Evolutionary conservation across 2,797 vertebrate genomes (phyloP).

Genomic region (Amblyraja radiata): DNA sequence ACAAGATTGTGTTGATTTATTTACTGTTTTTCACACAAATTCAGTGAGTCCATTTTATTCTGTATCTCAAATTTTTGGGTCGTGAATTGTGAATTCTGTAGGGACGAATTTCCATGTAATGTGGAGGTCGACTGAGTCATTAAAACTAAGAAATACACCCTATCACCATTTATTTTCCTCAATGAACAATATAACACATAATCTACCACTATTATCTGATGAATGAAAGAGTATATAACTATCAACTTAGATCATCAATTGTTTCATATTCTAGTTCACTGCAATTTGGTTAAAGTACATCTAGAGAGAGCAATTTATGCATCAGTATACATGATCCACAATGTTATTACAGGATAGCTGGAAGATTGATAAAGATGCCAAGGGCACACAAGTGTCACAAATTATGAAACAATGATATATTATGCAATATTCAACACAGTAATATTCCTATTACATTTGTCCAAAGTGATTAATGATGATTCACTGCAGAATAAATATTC

Average conservation of each 20-base stretch:
- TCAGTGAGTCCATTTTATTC: neutral
- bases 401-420: slow-evolving; percentile 37
- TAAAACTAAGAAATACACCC: neutral
- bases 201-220: too few relatives aligned
- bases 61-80: neutral
- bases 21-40: too few relatives aligned
- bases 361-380: slow-evolving; percentile 34
- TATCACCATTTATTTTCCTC: neutral
- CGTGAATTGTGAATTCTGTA: too few relatives aligned
- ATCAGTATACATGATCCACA: neutral
- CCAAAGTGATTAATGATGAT: slow-evolving; percentile 34
- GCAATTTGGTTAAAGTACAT: slow-evolving; percentile 23
- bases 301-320: neutral
- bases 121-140: too few relatives aligned
- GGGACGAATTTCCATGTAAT: too few relatives aligned
- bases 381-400: slow-evolving; percentile 34
- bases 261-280: neutral
- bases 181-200: neutral
- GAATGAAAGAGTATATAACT: neutral
- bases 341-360: slow-evolving; percentile 9
- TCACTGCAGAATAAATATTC: slow-evolving; percentile 20
- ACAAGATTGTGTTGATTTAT: too few relatives aligned
- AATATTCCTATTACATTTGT: slow-evolving; percentile 15
- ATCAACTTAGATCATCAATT: neutral
- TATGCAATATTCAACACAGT: slow-evolving; percentile 32